Evolutionary conservation across 2,113 vertebrate genomes (phyloP), one percentile per base, ranked within the genome.

Genomic region (Takifugu bimaculatus): DNA sequence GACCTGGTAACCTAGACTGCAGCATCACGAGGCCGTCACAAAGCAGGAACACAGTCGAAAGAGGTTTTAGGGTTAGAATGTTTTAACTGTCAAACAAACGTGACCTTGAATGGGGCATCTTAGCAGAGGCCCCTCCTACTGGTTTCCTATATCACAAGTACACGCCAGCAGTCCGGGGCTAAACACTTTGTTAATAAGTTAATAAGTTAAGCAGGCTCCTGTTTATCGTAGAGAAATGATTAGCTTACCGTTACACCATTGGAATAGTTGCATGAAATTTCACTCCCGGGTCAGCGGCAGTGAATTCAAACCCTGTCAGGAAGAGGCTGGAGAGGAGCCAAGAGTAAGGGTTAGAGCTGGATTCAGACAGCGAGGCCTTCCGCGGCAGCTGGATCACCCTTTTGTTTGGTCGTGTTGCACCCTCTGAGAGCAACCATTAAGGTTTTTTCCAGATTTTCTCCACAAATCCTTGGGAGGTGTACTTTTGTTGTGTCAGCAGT

Each of bases 221-320:
- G 35, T 10, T 2, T 39, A 10, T 39, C 35, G 9, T 39, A 10
- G 7, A 39, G 35, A 39, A 39, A 39, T 39, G 35, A 39, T 87
- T 80, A 70, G 80, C 86, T 91, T 83, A 92, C 91, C 91, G 88
- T 91, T 91, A 91, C 89, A 91, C 91, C 91, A 91, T 89, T 91
- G 91, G 85, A 91, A 90, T 83, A 83, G 90, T 91, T 90, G 91
- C 89, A 92, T 92, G 90, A 90, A 92, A 91, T 88, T 69, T 60
- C 84, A 90, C 79, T 86, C 88, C 73, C 65, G 78, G 65, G 57
- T 70, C 81, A 70, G 64, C 84, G 78, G 85, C 85, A 79, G 84
- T 80, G 79, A 74, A 86, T 85, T 86, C 85, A 79, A 85, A 76
- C 79, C 65, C 81, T 60, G 75, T 83, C 72, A 72, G 72, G 67